A percentile compares a stretch with the other conserved stretches of the same genome.
Evolutionary conservation across 2,888 invertebrate species (phyloP).

Genomic region (Sinhomidia bicolor): DNA sequence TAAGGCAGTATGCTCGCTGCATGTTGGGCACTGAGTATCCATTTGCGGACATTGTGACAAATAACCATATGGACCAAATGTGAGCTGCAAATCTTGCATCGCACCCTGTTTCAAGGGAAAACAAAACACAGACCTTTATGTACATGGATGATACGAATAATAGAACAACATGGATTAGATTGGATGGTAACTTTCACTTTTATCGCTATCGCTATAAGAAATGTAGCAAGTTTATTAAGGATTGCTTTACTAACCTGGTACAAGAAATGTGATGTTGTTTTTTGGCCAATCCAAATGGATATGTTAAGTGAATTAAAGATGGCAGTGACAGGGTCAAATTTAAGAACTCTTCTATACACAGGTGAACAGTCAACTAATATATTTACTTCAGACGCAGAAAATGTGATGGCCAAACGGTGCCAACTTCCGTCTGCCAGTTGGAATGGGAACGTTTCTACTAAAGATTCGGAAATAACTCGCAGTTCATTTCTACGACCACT

Average conservation of each 20-base stretch:
- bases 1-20: conserved; percentile 92
- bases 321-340: conserved; percentile 80
- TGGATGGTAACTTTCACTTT: too few relatives aligned
- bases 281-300: conserved; percentile 93
- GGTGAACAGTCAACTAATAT: conserved; percentile 93
- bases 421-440: conserved; percentile 93
- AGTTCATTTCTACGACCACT: conserved; percentile 94
- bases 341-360: conserved; percentile 84
- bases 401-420: conserved; percentile 92
- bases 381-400: conserved; percentile 90
- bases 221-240: not conserved
- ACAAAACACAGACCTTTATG: not conserved
- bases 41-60: conserved; percentile 92
- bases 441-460: conserved; percentile 92
- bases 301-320: conserved; percentile 80
- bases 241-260: conserved; percentile 88
- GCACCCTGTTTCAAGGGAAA: conserved; percentile 86
- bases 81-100: conserved; percentile 92
- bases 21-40: conserved; percentile 94
- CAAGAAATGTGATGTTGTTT: conserved; percentile 91
- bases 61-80: conserved; percentile 93
- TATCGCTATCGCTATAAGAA: not conserved
- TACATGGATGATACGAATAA: not conserved
- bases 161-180: too few relatives aligned
- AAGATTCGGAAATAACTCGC: conserved; percentile 90